A percentile compares a stretch with the other conserved stretches of the same genome.
phyloP scores from a whole-genome alignment of 2,113 vertebrate genomes.

The Prionailurus viverrinus region DNA sequence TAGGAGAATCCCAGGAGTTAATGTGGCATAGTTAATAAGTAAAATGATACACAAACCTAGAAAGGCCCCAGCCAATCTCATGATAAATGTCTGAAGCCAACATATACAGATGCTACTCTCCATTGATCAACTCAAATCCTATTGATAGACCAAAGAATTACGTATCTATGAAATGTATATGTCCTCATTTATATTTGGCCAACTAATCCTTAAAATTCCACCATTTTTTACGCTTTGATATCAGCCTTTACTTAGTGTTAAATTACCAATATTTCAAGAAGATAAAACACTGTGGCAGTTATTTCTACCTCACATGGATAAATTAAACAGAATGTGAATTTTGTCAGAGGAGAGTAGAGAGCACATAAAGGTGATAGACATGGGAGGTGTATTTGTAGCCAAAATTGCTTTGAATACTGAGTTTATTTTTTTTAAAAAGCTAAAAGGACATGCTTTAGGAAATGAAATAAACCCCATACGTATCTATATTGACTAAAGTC shows the following conservation, averaged over 20 bases:
- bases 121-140: neutral
- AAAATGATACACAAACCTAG: neutral
- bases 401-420: neutral
- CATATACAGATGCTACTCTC: neutral
- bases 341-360: neutral
- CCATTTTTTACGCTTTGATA: neutral
- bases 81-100: neutral
- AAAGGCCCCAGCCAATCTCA: rapidly evolving
- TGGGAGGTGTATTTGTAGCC: neutral
- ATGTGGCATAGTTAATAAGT: neutral
- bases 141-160: neutral
- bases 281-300: neutral
- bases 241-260: neutral
- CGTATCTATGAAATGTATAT: neutral
- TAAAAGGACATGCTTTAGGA: neutral
- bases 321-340: neutral
- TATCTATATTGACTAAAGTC: neutral
- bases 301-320: neutral
- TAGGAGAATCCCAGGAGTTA: neutral
- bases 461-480: neutral
- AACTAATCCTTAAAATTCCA: neutral
- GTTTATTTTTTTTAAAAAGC: neutral
- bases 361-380: neutral
- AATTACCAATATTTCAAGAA: neutral
- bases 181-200: neutral